Conservation (phyloP, 2,113 vertebrate genomes). For the Sturnira hondurensis region DNA sequence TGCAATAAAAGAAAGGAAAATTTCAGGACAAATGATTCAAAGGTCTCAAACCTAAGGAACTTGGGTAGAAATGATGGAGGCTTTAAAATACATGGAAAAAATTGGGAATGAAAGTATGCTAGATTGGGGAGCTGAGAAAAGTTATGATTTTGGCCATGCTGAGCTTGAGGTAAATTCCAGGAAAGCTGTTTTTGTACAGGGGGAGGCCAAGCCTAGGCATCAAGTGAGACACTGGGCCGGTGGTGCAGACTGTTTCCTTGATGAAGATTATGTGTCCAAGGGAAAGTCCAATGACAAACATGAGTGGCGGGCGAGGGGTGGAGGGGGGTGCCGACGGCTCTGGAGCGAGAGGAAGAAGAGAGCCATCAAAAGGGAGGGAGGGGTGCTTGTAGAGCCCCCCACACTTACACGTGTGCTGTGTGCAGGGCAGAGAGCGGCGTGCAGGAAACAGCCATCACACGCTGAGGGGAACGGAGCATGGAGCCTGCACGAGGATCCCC, state of each 20-base stretch:
- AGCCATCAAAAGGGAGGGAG: accelerated
- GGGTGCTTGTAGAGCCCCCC: background rate
- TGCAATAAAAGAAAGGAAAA: background rate
- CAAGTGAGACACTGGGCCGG: background rate
- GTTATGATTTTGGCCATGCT: background rate
- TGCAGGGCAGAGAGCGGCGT: background rate
- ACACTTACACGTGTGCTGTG: too few relatives aligned
- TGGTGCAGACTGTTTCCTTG: too few relatives aligned
- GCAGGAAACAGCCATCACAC: background rate
- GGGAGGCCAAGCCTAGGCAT: background rate
- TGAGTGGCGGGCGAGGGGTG: background rate
- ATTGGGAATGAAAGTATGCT: background rate
- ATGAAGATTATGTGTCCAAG: background rate
- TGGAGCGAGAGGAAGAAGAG: background rate
- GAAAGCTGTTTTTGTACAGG: background rate
- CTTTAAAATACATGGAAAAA: background rate
- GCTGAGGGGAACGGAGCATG: background rate
- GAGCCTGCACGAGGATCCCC: background rate
- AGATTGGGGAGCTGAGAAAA: background rate
- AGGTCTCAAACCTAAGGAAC: background rate
- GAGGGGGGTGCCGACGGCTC: background rate
- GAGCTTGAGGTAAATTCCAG: background rate
- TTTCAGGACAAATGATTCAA: background rate
- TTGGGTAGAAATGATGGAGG: background rate
- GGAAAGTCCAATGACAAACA: background rate